Percentiles rank a stretch among this genome's conserved stretches.
Evolutionary conservation across 2,797 vertebrate species (phyloP).

Genomic region (Xiphorhynchus erythropygius): DNA sequence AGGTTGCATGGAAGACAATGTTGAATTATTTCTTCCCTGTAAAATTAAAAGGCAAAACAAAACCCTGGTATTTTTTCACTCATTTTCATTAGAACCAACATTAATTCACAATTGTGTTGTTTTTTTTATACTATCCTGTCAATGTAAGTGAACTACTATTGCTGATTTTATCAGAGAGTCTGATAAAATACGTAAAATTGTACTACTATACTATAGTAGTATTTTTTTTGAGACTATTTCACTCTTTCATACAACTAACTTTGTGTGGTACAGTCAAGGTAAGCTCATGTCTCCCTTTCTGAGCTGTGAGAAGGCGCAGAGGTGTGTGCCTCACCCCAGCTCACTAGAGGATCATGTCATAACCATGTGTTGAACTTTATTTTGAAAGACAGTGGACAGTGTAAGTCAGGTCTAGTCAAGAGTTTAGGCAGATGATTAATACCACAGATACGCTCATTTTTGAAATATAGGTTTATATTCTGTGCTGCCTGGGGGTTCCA

Average conservation of each 20-base stretch:
- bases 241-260: background rate
- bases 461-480: background rate
- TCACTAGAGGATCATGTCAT: background rate
- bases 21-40: background rate
- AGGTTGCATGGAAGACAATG: background rate
- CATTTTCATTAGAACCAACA: background rate
- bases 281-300: background rate
- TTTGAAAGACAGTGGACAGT: background rate
- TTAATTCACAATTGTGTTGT: fast-evolving
- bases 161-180: background rate
- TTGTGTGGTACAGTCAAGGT: fast-evolving
- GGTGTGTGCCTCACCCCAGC: background rate
- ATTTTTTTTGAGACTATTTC: background rate
- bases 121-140: background rate
- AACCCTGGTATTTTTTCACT: background rate
- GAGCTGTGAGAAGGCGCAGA: background rate
- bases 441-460: background rate
- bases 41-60: background rate
- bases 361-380: background rate
- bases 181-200: background rate
- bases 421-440: background rate
- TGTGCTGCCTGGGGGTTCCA: background rate
- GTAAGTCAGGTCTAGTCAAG: background rate
- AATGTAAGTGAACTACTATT: background rate
- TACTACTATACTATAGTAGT: background rate